Conservation (phyloP, 2,113 vertebrate species). For the Manacus vitellinus region DNA sequence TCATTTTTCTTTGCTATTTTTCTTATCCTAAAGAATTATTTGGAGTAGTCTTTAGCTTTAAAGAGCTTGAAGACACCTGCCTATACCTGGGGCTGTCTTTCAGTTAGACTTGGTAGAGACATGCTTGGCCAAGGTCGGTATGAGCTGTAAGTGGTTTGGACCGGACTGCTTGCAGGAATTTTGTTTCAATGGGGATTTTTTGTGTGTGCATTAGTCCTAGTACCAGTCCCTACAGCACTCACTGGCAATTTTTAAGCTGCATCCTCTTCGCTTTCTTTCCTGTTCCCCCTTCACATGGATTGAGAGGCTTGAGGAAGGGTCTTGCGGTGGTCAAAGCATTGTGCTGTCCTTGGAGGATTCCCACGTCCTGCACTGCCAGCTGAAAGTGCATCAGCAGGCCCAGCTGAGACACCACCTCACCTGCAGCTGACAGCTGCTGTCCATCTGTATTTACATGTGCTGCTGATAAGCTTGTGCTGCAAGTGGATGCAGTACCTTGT, state of each 20-base stretch:
- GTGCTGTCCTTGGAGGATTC: neutral
- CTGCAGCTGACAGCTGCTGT: neutral
- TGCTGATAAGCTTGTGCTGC: neutral
- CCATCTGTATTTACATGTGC: neutral
- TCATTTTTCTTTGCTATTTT: neutral
- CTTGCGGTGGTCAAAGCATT: neutral
- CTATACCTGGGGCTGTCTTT: neutral
- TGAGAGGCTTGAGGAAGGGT: neutral
- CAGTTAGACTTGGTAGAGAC: neutral
- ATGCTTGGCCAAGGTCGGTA: neutral
- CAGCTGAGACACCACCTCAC: neutral
- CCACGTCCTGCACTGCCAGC: neutral
- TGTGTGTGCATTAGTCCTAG: neutral
- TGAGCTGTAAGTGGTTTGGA: neutral
- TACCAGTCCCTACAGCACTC: neutral
- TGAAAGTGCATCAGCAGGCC: neutral
- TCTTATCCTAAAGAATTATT: neutral
- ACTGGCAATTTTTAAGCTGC: neutral
- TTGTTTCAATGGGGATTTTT: neutral
- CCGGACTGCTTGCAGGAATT: neutral
- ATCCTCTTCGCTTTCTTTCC: neutral
- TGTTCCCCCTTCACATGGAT: rapidly evolving
- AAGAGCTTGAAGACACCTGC: neutral
- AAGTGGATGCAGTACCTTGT: rapidly evolving
- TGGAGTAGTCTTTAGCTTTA: neutral